Evolutionary conservation across 2,113 vertebrate species (phyloP).

Genomic region (Callipepla californica): DNA sequence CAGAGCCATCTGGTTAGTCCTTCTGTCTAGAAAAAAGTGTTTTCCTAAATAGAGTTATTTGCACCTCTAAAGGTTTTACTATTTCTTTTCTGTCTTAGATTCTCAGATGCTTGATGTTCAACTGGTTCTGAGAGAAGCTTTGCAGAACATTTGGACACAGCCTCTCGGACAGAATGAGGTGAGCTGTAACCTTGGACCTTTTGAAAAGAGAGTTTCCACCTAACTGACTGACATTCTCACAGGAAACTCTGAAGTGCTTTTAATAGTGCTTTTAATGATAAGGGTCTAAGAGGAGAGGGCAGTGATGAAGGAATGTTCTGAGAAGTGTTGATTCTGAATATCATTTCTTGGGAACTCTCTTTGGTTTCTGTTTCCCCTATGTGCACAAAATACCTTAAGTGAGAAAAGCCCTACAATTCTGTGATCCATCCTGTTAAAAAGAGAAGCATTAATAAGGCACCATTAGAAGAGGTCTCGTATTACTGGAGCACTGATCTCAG

Average conservation of each 20-base stretch:
- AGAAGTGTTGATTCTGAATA: not conserved
- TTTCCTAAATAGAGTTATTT: not conserved
- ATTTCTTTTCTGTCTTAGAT: slow-evolving; percentile 12
- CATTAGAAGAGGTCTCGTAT: not conserved
- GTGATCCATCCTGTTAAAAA: not conserved
- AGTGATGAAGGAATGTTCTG: not conserved
- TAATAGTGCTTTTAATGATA: not conserved
- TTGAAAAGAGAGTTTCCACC: not conserved
- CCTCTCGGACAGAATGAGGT: slow-evolving; percentile 66
- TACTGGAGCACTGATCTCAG: not conserved
- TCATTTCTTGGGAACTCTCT: not conserved
- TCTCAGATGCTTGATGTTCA: slow-evolving; percentile 75
- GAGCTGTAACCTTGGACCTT: slow-evolving; percentile 21
- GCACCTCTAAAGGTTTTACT: not conserved
- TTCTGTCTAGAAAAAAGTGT: not conserved
- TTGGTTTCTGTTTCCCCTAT: not conserved
- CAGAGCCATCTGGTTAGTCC: not conserved
- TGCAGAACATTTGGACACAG: slow-evolving; percentile 77
- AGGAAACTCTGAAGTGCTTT: not conserved
- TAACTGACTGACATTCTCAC: not conserved
- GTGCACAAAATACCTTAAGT: not conserved
- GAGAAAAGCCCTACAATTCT: not conserved
- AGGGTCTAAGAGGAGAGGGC: not conserved
- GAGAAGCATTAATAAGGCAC: not conserved
- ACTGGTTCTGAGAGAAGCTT: slow-evolving; percentile 74